A percentile compares a stretch with the other conserved stretches of the same genome.
These are phyloP conservation scores for Limenitis camilla DNA, from an alignment of 2,888 invertebrate genomes.

Conservation along the genomic window DNA sequence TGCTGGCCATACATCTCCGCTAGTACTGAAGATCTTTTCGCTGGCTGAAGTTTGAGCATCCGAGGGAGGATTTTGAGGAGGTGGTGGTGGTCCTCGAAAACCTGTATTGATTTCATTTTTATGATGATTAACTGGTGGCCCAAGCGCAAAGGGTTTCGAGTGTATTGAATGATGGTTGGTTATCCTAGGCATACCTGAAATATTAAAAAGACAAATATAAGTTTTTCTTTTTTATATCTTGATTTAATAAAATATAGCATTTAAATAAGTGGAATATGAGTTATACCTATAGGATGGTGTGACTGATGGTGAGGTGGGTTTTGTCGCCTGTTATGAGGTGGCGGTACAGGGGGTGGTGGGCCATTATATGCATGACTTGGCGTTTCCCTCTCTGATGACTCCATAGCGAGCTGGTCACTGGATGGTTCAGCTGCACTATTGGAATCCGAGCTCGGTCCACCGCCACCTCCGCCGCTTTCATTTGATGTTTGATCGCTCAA, in stretches of 20 bases:
- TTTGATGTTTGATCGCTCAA: conserved; percentile 62
- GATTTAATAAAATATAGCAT: not conserved
- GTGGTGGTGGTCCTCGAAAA: conserved; percentile 83
- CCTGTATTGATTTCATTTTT: conserved; percentile 70
- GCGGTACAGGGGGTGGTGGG: conserved; percentile 74
- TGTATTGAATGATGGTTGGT: conserved; percentile 69
- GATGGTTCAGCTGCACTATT: conserved; percentile 72
- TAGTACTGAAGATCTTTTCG: conserved; percentile 74
- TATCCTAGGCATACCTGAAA: conserved; percentile 67
- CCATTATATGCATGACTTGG: conserved; percentile 69
- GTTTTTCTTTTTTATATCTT: not conserved
- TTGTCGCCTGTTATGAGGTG: conserved; percentile 83
- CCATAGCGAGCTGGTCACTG: conserved; percentile 81
- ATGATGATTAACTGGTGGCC: conserved; percentile 66
- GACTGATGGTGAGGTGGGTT: conserved; percentile 79
- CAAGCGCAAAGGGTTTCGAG: conserved; percentile 61
- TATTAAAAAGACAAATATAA: conserved; percentile 4
- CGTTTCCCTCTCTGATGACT: conserved; percentile 78
- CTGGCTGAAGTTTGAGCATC: conserved; percentile 74
- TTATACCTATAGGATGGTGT: conserved; percentile 58
- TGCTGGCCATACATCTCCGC: conserved; percentile 89
- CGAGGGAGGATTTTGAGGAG: conserved; percentile 60
- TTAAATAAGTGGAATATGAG: not conserved
- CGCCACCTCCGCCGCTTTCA: conserved; percentile 71
- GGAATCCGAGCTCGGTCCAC: conserved; percentile 73